Evolutionary conservation across 2,888 invertebrate species (phyloP), one percentile per base, ranked within the genome.

Genomic region (Morinoia aosen): DNA sequence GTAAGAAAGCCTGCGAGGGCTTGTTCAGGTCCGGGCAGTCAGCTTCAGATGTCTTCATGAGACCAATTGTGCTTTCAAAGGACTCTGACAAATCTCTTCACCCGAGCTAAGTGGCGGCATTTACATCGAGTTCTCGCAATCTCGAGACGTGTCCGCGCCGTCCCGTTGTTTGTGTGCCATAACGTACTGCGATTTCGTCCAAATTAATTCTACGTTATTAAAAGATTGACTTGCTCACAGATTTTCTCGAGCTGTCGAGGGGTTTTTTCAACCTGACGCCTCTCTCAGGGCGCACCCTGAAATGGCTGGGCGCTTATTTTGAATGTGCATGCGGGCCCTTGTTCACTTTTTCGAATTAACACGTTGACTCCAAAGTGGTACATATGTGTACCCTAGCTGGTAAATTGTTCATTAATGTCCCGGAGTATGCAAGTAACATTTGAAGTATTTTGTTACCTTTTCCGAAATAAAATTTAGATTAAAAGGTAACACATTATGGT

Each of bases 41-140:
- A 33, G 76, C 76, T 76, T 76, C 76, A 33, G 76, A 76, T 76
- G 76, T 76, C 76, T 76, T 76, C 76, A 76, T 76, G 33, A 76
- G 76, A 25, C 76, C 76, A 76, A 76, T 76, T 76, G 76, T 76
- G 25, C 76, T 33, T 76, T 76, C 76, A 76, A 76, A 76, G 33
- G 76, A 76, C 25, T 33, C 76, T 76, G 76, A 76, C 76, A 76
- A 76, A 76, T 76, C 76, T 76, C 76, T 76, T 76, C 76, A 76
- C 25, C 76, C 16, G 76, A 33, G 76, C 76, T 76, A 76, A 76
- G 76, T 76, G 76, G 76, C 76, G 76, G 25, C 76, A 76, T 76
- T 76, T 76, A 76, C 76, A 76, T 76, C 76, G 76, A 76, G 76
- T 76, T 76, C 25, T 33, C 33, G 76, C 76, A 76, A 76, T 76